Percentiles rank a stretch among this genome's conserved stretches.
Conservation (phyloP, 2,113 vertebrate genomes). For the Pteronura brasiliensis region DNA sequence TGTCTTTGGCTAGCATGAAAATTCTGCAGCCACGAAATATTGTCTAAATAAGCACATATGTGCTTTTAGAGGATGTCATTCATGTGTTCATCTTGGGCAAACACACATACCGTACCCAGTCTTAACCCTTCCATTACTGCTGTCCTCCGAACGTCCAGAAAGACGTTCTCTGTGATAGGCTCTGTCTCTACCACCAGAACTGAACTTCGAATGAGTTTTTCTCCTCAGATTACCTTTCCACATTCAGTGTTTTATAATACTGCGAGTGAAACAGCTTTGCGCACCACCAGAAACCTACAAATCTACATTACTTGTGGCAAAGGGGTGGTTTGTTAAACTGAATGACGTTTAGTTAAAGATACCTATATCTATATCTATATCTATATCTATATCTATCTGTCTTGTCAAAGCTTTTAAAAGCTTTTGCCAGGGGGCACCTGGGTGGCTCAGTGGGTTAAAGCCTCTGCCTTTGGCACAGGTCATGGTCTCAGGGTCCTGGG, state of each 20-base stretch:
- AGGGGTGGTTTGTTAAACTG: slow-evolving; percentile 65
- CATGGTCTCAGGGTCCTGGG: no score
- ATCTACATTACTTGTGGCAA: slow-evolving; percentile 65
- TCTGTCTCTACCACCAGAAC: slow-evolving; percentile 65
- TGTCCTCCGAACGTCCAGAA: background rate
- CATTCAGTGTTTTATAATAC: slow-evolving; percentile 73
- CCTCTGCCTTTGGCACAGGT: no score
- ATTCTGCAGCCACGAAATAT: background rate
- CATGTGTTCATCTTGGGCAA: slow-evolving; percentile 19
- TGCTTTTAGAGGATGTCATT: background rate
- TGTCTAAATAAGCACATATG: slow-evolving; percentile 31
- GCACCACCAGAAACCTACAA: slow-evolving; percentile 30
- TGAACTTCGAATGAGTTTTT: slow-evolving; percentile 64
- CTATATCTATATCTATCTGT: no score
- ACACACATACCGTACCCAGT: background rate
- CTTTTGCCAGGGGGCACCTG: slow-evolving; percentile 21
- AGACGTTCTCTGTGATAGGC: slow-evolving; percentile 55
- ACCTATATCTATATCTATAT: background rate
- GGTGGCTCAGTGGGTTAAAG: no score
- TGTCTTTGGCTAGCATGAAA: slow-evolving; percentile 35
- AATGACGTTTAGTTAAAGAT: slow-evolving; percentile 67
- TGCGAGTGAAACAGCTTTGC: slow-evolving; percentile 34
- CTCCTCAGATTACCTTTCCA: slow-evolving; percentile 70
- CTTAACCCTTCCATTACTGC: background rate
- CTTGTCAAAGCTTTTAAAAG: slow-evolving; percentile 67